Evolutionary conservation across 2,888 invertebrate species (phyloP).

Genomic region (Apeira syringaria): DNA sequence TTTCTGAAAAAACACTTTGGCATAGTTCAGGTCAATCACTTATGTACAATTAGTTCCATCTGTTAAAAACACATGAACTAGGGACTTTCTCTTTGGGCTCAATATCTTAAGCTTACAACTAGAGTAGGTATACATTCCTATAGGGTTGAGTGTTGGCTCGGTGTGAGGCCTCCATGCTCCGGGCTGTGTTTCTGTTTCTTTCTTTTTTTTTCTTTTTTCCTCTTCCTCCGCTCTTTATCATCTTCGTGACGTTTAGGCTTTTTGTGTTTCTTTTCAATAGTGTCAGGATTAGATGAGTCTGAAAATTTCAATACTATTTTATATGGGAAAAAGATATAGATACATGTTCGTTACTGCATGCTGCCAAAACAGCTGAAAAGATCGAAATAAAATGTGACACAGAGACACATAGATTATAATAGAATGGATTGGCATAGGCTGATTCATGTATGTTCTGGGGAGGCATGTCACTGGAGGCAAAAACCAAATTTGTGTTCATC

Average conservation of each 20-base stretch:
- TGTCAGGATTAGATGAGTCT: conserved; percentile 88
- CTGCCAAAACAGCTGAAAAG: too few species aligned
- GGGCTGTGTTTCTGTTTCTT: conserved; percentile 98
- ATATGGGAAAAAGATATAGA: too few species aligned
- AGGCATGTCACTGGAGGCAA: too few species aligned
- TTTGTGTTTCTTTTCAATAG: conserved; percentile 97
- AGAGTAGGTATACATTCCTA: conserved; percentile 33
- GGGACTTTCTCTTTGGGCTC: conserved; percentile 56
- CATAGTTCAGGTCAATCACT: conserved; percentile 1
- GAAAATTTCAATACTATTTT: too few species aligned
- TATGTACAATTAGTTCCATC: conserved; percentile 2
- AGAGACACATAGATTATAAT: too few species aligned
- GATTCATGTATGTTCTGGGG: too few species aligned
- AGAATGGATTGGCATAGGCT: too few species aligned
- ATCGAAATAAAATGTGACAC: too few species aligned
- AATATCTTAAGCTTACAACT: conserved; percentile 33
- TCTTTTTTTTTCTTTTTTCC: conserved; percentile 97
- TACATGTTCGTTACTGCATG: too few species aligned
- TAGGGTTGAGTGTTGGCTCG: conserved; percentile 71
- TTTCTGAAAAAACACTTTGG: conserved; percentile 1
- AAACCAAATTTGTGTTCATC: too few species aligned
- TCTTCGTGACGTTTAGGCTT: conserved; percentile 97
- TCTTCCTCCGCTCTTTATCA: conserved; percentile 95
- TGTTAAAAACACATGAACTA: neutral
- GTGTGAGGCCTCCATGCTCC: conserved; percentile 88